These are phyloP conservation scores for Stigmatopora argus DNA, from an alignment of 2,113 vertebrate genomes.

Conservation along the genomic window DNA sequence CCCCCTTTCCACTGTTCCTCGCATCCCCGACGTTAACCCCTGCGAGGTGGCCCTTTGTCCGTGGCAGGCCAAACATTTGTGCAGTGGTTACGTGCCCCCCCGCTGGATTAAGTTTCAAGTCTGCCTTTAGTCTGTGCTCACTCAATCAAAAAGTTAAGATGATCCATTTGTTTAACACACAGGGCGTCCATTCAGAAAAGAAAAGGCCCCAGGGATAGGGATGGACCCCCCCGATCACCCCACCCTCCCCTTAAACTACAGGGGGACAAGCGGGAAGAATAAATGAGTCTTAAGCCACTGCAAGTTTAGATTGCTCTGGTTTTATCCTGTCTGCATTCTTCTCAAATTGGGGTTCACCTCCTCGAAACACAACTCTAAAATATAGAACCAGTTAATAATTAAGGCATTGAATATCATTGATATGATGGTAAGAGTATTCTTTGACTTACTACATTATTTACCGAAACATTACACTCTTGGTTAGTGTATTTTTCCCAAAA, in stretches of 20 bases:
- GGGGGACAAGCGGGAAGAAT: constrained; percentile 11
- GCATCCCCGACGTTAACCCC: constrained; percentile 48
- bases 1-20: constrained; percentile 3
- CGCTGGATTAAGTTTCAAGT: constrained; percentile 72
- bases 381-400: no score
- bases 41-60: constrained; percentile 68
- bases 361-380: no score
- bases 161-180: constrained; percentile 79
- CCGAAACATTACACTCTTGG: not conserved
- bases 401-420: no score
- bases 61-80: constrained; percentile 71
- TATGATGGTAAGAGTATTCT: no score
- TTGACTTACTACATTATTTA: no score
- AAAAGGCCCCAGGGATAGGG: constrained; percentile 56
- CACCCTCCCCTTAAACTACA: constrained; percentile 28
- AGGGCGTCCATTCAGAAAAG: constrained; percentile 66
- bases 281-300: constrained; percentile 2
- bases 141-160: constrained; percentile 78
- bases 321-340: not conserved
- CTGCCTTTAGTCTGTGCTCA: constrained; percentile 75
- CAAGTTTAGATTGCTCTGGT: not conserved
- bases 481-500: not conserved
- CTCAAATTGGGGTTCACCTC: not conserved
- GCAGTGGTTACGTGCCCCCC: constrained; percentile 67
- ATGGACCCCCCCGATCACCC: constrained; percentile 35